phyloP scores from a whole-genome alignment of 2,113 vertebrate species.

The Bungarus multicinctus region DNA sequence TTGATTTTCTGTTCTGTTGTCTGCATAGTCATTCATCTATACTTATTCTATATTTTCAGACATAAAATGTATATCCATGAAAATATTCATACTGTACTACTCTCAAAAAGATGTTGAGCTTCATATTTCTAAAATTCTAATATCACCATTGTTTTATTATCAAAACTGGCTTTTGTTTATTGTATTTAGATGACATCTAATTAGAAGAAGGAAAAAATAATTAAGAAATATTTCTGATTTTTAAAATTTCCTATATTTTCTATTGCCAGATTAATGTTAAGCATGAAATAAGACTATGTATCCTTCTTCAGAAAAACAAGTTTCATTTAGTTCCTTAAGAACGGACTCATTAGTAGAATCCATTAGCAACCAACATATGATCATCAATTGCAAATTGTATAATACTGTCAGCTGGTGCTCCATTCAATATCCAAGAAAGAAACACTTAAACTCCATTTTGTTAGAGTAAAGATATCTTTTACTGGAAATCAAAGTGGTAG shows the following conservation, averaged over 20 bases:
- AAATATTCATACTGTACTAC: background rate
- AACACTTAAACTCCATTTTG: no score
- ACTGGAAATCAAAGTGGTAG: no score
- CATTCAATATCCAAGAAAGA: no score
- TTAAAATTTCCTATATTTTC: background rate
- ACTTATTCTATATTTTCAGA: background rate
- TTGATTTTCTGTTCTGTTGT: background rate
- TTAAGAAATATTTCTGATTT: background rate
- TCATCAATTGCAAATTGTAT: background rate
- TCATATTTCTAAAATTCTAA: conserved; percentile 11
- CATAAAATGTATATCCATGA: background rate
- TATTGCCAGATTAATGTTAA: background rate
- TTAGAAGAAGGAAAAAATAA: background rate
- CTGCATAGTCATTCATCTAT: background rate
- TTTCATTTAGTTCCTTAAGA: background rate
- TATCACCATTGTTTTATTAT: background rate
- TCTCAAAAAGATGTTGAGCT: background rate
- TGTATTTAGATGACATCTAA: background rate
- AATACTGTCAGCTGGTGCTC: no score
- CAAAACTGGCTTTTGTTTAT: background rate
- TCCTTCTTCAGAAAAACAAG: background rate
- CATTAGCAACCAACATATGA: background rate
- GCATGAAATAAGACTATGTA: background rate
- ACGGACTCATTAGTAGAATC: background rate
- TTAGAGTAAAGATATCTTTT: no score